These are phyloP conservation scores for Oryzias sinensis DNA, from an alignment of 2,797 vertebrate species.

Conservation along the genomic window DNA sequence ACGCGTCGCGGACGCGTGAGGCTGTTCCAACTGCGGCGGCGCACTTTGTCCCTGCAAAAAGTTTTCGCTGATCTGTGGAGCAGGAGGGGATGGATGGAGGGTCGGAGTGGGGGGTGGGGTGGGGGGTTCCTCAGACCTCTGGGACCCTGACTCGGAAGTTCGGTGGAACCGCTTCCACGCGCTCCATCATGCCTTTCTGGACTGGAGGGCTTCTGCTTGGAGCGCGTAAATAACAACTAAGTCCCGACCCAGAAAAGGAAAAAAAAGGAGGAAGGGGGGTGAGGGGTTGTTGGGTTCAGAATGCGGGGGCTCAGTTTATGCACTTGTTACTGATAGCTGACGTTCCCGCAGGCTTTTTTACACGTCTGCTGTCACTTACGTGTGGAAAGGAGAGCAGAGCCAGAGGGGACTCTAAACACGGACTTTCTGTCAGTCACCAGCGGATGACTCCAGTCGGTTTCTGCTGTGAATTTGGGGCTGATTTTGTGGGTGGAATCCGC, in stretches of 20 bases:
- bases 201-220: slow-evolving; percentile 32
- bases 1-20: neutral
- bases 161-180: too few species aligned
- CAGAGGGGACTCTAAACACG: neutral
- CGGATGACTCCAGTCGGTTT: neutral
- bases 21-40: too few species aligned
- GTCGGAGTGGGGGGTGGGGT: too few species aligned
- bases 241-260: slow-evolving; percentile 6
- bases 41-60: too few species aligned
- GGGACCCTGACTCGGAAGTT: too few species aligned
- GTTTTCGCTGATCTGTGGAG: too few species aligned
- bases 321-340: slow-evolving; percentile 55
- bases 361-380: slow-evolving; percentile 1
- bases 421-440: neutral
- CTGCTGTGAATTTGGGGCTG: slow-evolving; percentile 8
- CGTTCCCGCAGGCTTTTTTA: neutral
- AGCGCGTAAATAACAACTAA: slow-evolving; percentile 60
- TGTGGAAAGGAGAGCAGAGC: neutral
- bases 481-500: slow-evolving; percentile 19
- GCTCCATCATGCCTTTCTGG: too few species aligned
- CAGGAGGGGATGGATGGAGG: too few species aligned
- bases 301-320: slow-evolving; percentile 50
- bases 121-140: too few species aligned
- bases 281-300: slow-evolving; percentile 35
- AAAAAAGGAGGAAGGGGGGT: neutral